A percentile compares a stretch with the other conserved stretches of the same genome.
These are phyloP conservation scores for Myoxocephalus aenaeus DNA, from an alignment of 2,797 vertebrate genomes.

Conservation along the genomic window DNA sequence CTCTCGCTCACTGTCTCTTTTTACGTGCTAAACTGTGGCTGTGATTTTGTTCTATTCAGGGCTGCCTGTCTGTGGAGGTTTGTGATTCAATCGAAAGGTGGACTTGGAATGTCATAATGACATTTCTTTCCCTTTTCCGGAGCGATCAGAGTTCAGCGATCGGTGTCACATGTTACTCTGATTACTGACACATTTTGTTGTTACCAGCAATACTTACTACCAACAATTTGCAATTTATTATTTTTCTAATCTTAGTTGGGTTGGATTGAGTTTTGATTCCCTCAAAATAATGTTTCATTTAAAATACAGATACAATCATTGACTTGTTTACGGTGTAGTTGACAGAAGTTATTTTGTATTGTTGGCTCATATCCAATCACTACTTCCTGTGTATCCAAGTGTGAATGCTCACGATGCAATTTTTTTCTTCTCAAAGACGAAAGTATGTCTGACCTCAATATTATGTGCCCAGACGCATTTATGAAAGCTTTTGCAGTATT, in stretches of 20 bases:
- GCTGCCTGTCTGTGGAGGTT: slow-evolving; percentile 23
- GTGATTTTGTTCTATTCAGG: slow-evolving; percentile 44
- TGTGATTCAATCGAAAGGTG: slow-evolving; percentile 43
- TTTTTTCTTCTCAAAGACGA: not conserved
- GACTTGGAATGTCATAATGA: slow-evolving; percentile 12
- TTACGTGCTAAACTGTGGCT: slow-evolving; percentile 44
- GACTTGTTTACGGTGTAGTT: not conserved
- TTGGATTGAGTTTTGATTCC: not conserved
- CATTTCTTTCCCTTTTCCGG: slow-evolving; percentile 25
- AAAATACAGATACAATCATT: not conserved
- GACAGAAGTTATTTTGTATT: not conserved
- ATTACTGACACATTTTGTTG: not conserved
- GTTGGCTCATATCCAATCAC: not conserved
- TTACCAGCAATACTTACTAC: not conserved
- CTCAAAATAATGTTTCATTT: not conserved
- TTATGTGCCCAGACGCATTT: not conserved
- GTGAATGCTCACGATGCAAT: not conserved
- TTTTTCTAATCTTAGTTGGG: not conserved
- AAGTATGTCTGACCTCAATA: not conserved
- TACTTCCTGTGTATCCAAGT: not conserved
- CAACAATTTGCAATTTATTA: not conserved
- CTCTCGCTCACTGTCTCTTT: slow-evolving; percentile 28
- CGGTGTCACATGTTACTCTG: not conserved
- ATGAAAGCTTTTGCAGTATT: not conserved
- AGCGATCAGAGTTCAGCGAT: not conserved